Evolutionary conservation across 2,797 vertebrate species (phyloP), one percentile per base, ranked within the genome.

Genomic region (Taeniopygia guttata): DNA sequence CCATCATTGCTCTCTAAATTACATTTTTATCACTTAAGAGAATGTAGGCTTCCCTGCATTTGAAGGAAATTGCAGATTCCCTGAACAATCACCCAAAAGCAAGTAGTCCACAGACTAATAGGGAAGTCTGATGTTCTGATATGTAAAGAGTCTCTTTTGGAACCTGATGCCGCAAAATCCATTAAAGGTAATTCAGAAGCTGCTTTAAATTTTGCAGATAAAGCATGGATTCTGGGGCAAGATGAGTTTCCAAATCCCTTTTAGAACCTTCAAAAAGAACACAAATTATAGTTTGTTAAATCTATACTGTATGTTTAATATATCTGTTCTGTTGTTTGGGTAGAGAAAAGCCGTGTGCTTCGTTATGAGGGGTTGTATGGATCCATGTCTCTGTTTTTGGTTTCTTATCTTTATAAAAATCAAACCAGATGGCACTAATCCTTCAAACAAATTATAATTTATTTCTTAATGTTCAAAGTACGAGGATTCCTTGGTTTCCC

Each of bases 321-420:
- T 78, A 94, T 94, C 87, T 95, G 36, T 92, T 97, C 93, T 72
- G 96, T 96, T 96, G 74, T 96, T 90, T 90, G 46, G 93, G 58
- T 67, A 95, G 55, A 90, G 64, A 93, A 81, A 80, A 94, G 58
- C 60, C 42, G 68, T 25, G 66, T 96, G 74, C 70, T 93, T 96
- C 58, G 58, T 96, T 97, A 80, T 94, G 90, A 91, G 73, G 42
- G 45, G 66, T 84, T 96, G 88, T 78, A 95, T 87, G 76, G 74
- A 94, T 94, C 94, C 95, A 70, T 87, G 87, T 82, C 75, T 97
- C 97, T 94, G 87, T 94, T 96, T 95, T 96, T 95, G 84, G 84
- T 85, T 84, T 93, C 91, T 97, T 97, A 96, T 95, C 97, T 96
- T 97, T 96, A 97, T 96, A 97, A 97, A 97, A 97, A 97, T 97